phyloP scores from a whole-genome alignment of 2,113 vertebrate species.

The Proteles cristata region DNA sequence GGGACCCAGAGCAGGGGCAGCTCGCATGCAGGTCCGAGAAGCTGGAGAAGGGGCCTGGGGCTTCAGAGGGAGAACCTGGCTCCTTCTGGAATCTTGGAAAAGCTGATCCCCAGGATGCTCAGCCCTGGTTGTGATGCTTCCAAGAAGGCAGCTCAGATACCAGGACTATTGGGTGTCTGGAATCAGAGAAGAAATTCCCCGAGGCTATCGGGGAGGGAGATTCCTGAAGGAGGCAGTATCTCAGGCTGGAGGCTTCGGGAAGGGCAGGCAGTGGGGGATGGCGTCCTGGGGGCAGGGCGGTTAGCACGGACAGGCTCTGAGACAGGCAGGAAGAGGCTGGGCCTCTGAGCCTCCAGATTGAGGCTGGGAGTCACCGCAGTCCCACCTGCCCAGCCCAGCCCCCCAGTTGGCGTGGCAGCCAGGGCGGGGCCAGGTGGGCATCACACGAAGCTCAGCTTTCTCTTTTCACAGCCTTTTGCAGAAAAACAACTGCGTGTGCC shows the following conservation, averaged over 20 bases:
- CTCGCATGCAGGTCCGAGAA: background rate
- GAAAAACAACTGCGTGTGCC: background rate
- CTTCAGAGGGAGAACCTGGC: background rate
- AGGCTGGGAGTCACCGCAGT: constrained; percentile 44
- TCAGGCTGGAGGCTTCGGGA: background rate
- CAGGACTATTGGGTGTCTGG: background rate
- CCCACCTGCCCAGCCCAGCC: too few species aligned
- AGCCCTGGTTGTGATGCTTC: background rate
- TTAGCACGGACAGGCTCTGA: constrained; percentile 73
- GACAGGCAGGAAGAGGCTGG: background rate
- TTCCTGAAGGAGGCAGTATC: background rate
- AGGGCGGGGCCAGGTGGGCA: too few species aligned
- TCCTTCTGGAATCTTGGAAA: constrained; percentile 48
- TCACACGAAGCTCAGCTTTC: background rate
- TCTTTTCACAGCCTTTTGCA: background rate
- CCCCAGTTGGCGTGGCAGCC: too few species aligned
- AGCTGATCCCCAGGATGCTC: background rate
- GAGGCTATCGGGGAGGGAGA: background rate
- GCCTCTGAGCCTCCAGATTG: background rate
- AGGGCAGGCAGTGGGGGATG: background rate
- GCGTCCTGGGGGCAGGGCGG: background rate
- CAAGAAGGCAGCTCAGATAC: background rate
- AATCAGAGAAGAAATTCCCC: background rate
- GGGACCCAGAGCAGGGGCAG: background rate
- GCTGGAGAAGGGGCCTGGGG: background rate